These are phyloP conservation scores for Eurytoma californica DNA, from an alignment of 2,888 invertebrate genomes.

Conservation along the genomic window DNA sequence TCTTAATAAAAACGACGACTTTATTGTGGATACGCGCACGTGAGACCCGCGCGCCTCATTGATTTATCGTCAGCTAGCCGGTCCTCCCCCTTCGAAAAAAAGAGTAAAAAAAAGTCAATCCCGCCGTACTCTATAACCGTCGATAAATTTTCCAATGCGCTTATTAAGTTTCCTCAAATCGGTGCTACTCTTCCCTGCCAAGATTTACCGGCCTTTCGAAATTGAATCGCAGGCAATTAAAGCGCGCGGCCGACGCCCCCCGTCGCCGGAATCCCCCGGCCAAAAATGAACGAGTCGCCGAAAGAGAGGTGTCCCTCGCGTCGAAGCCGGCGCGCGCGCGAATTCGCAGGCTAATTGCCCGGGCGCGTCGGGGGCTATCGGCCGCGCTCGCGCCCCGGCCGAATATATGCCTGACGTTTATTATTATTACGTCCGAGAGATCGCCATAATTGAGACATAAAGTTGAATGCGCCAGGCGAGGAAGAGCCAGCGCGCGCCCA, in stretches of 20 bases:
- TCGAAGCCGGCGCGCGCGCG: background rate
- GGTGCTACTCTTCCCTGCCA: background rate
- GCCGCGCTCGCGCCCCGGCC: constrained; percentile 49
- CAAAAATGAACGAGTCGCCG: background rate
- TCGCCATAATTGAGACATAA: constrained; percentile 69
- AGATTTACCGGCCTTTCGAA: constrained; percentile 43
- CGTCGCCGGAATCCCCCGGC: background rate
- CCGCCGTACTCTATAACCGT: background rate
- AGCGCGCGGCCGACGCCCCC: background rate
- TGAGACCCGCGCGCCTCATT: constrained; percentile 9
- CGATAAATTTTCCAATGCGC: constrained; percentile 50
- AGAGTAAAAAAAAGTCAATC: background rate
- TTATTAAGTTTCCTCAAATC: constrained; percentile 47
- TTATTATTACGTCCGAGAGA: constrained; percentile 66
- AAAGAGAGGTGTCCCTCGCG: background rate
- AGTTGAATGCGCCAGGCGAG: constrained; percentile 54
- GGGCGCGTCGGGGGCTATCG: constrained; percentile 54
- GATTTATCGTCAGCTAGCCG: constrained; percentile 36
- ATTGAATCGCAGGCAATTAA: constrained; percentile 49
- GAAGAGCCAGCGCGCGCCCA: constrained; percentile 2
- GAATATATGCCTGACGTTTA: constrained; percentile 67
- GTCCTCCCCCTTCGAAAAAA: background rate
- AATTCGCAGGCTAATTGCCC: constrained; percentile 62
- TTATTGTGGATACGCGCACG: constrained; percentile 11
- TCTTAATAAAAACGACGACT: constrained; percentile 37